Evolutionary conservation across 2,888 invertebrate species (phyloP).

Genomic region (Electrophaes corylata): DNA sequence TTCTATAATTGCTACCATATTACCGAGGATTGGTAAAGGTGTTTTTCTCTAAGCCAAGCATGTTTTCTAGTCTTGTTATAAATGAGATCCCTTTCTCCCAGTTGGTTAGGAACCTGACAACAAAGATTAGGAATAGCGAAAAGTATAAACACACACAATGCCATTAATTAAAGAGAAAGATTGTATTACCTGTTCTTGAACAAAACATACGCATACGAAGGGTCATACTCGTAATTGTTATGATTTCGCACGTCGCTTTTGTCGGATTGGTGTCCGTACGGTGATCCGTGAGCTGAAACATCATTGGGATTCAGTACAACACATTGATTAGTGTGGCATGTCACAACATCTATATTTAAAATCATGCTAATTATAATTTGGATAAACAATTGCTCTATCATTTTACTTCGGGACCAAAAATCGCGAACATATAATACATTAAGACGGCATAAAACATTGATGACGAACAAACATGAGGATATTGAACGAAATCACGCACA

Average conservation of each 20-base stretch:
- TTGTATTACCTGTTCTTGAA: conserved; percentile 87
- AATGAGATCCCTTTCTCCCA: conserved; percentile 91
- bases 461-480: conserved; percentile 23
- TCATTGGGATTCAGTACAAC: conserved; percentile 15
- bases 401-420: conserved; percentile 11
- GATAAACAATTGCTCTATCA: conserved; percentile 13
- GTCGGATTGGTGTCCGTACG: conserved; percentile 52
- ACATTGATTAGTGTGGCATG: neutral
- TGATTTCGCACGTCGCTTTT: conserved; percentile 69
- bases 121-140: conserved; percentile 35
- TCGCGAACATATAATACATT: conserved; percentile 20
- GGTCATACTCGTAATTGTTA: conserved; percentile 87
- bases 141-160: conserved; percentile 22
- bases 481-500: conserved; percentile 26
- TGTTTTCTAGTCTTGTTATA: conserved; percentile 87
- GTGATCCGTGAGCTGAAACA: conserved; percentile 62
- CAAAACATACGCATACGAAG: conserved; percentile 91
- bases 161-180: conserved; percentile 4
- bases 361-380: conserved; percentile 31
- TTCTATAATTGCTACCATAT: conserved; percentile 43
- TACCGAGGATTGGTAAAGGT: conserved; percentile 87
- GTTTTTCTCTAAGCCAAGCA: conserved; percentile 87
- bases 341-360: conserved; percentile 34
- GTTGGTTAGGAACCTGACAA: conserved; percentile 66
- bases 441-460: conserved; percentile 15